Evolutionary conservation across 2,888 invertebrate genomes (phyloP).

Genomic region (Nomada flava): DNA sequence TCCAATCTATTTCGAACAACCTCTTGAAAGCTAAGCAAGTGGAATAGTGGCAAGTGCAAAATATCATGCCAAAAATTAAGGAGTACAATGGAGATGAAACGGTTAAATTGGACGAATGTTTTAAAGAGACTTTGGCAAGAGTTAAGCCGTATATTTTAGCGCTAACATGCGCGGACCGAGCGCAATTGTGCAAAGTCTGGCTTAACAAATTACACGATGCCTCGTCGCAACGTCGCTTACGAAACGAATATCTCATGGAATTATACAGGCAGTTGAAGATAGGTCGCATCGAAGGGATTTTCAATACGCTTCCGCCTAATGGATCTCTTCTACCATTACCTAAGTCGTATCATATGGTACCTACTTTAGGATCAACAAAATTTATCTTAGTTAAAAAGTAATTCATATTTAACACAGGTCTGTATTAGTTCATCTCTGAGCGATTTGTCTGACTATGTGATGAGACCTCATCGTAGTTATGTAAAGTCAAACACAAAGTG

Average conservation of each 20-base stretch:
- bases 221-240: slow-evolving; percentile 72
- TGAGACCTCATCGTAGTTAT: slow-evolving; percentile 46
- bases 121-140: slow-evolving; percentile 71
- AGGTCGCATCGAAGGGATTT: slow-evolving; percentile 73
- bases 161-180: slow-evolving; percentile 63
- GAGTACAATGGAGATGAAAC: slow-evolving; percentile 72
- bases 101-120: slow-evolving; percentile 75
- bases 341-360: slow-evolving; percentile 69
- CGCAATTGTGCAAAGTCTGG: slow-evolving; percentile 77
- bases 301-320: slow-evolving; percentile 72
- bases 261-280: slow-evolving; percentile 74
- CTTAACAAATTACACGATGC: slow-evolving; percentile 75
- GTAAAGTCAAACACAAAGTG: slow-evolving; percentile 43
- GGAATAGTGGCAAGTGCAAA: slow-evolving; percentile 11
- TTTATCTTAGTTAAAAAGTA: slow-evolving; percentile 15
- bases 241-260: slow-evolving; percentile 79
- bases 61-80: slow-evolving; percentile 68
- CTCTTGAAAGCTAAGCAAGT: neutral
- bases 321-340: slow-evolving; percentile 68
- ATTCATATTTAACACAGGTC: slow-evolving; percentile 59
- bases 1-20: slow-evolving; percentile 4
- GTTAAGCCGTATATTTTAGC: slow-evolving; percentile 72
- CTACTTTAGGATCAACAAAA: slow-evolving; percentile 25
- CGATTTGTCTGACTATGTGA: slow-evolving; percentile 68
- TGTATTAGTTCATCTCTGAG: slow-evolving; percentile 71